A percentile compares a stretch with the other conserved stretches of the same genome.
Evolutionary conservation across 2,113 vertebrate species (phyloP).

Genomic region (Philantomba maxwellii): DNA sequence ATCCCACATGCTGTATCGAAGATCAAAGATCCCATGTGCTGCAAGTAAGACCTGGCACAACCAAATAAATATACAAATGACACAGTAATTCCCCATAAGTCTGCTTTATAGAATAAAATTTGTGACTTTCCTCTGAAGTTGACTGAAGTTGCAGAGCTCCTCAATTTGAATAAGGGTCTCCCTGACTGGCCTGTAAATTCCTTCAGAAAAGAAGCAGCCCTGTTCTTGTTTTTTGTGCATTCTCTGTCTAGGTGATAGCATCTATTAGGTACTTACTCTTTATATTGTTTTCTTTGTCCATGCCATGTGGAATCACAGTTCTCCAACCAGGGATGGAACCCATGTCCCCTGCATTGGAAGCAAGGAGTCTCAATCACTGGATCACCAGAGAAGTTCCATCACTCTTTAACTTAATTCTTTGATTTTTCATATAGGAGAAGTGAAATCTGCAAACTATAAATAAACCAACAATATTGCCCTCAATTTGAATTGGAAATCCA

Average conservation of each 20-base stretch:
- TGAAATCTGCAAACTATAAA: neutral
- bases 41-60: neutral
- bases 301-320: neutral
- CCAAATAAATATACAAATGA: neutral
- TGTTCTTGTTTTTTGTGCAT: neutral
- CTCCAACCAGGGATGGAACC: neutral
- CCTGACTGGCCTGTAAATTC: neutral
- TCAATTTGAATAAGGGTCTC: neutral
- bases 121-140: neutral
- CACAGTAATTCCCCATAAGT: neutral
- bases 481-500: neutral
- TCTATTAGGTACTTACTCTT: neutral
- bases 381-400: neutral
- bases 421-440: neutral
- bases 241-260: neutral
- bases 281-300: neutral
- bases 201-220: neutral
- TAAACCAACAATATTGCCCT: neutral
- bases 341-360: neutral
- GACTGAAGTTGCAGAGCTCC: neutral
- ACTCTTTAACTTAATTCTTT: neutral
- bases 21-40: neutral
- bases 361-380: neutral
- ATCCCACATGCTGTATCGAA: neutral
- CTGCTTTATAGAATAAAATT: neutral